phyloP scores from a whole-genome alignment of 2,113 vertebrate species.

The Cyprinodon brontotheroides region DNA sequence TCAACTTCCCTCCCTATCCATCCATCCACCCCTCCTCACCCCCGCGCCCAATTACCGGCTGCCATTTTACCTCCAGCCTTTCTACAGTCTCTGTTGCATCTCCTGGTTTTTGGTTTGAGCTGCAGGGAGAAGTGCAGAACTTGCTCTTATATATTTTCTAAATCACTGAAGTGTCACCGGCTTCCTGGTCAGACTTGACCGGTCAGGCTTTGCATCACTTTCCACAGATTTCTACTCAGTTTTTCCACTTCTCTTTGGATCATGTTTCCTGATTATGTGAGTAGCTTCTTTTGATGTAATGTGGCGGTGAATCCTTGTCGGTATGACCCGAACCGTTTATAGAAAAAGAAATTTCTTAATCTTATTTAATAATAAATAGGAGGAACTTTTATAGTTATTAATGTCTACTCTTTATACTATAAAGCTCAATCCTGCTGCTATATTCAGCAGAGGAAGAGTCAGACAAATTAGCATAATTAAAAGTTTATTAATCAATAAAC shows the following conservation, averaged over 20 bases:
- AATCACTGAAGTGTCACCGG: background rate
- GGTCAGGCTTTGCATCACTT: background rate
- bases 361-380: background rate
- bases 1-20: slow-evolving; percentile 15
- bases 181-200: slow-evolving; percentile 8
- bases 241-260: slow-evolving; percentile 50
- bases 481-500: background rate
- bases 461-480: background rate
- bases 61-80: slow-evolving; percentile 59
- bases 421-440: background rate
- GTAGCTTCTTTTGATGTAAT: slow-evolving; percentile 42
- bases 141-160: too few relatives aligned
- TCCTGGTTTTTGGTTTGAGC: slow-evolving; percentile 2
- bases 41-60: slow-evolving; percentile 44
- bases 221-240: slow-evolving; percentile 8
- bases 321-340: background rate
- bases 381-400: background rate
- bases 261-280: slow-evolving; percentile 77
- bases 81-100: slow-evolving; percentile 8
- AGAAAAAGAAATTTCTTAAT: background rate
- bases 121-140: background rate
- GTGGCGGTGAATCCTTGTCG: background rate
- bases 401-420: background rate
- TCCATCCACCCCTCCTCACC: slow-evolving; percentile 17
- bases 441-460: background rate